These are phyloP conservation scores for Formica exsecta DNA, from an alignment of 1,140 invertebrate species.

Conservation along the genomic window DNA sequence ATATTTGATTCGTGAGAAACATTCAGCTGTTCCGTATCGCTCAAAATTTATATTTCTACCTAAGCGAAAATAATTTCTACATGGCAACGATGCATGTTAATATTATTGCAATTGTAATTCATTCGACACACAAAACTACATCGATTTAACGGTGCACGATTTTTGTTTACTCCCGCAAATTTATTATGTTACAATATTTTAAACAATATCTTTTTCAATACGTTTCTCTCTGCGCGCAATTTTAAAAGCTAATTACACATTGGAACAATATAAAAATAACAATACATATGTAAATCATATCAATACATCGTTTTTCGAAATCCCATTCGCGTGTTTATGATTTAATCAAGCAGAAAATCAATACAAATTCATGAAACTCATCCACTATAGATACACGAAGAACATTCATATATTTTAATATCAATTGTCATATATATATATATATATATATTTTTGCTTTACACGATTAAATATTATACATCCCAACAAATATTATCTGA, in stretches of 20 bases:
- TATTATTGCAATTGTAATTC: constrained; percentile 22
- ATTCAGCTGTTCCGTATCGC: constrained; percentile 42
- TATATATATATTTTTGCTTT: constrained; percentile 40
- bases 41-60: constrained; percentile 62
- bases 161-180: constrained; percentile 9
- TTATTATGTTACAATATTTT: constrained; percentile 16
- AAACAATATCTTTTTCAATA: background rate
- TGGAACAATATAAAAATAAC: constrained; percentile 35
- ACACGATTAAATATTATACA: constrained; percentile 9
- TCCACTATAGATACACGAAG: background rate
- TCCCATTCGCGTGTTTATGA: constrained; percentile 24
- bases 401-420: constrained; percentile 44
- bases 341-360: constrained; percentile 45
- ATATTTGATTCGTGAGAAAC: constrained; percentile 13
- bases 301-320: background rate
- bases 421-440: constrained; percentile 48
- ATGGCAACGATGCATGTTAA: background rate
- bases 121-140: constrained; percentile 18
- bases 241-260: constrained; percentile 31
- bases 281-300: constrained; percentile 6
- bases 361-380: constrained; percentile 35
- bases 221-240: background rate
- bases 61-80: constrained; percentile 58
- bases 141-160: constrained; percentile 3
- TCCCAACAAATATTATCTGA: constrained; percentile 37